Evolutionary conservation across 2,113 vertebrate species (phyloP), one percentile per base, ranked within the genome.

Genomic region (Todiramphus saurophagus): DNA sequence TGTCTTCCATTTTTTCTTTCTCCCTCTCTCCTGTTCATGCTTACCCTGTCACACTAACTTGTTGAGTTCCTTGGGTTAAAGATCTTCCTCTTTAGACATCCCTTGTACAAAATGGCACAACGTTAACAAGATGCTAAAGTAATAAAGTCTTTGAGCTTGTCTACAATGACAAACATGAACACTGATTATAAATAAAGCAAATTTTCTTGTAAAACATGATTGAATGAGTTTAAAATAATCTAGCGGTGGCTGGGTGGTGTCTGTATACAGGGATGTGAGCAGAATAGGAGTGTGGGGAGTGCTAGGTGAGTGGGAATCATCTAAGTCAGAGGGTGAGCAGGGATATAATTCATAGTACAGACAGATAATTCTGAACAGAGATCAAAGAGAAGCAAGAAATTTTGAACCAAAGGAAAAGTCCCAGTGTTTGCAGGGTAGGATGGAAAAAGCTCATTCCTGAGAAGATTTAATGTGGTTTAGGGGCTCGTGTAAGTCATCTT

Each of bases 391-490:
- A 1, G 53, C 35, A 85, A 85, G 82, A 83, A 79, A 85, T 68
- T 78, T 85, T 93, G 87, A 82, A 93, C 69, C 46, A 63, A 82
- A 89, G 51, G 68, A 62, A 53, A 78, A 75, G 23, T 39, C 37
- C 2, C 17, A 43, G 33, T 33, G 11, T 31, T 95, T 82, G 33
- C 23, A 79, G 39, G 30, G 27, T 46, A 56, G 72, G 43, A 87
- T 68, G 37, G 81, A 89, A 82, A 79, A 72, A 75, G 20, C 66
- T 90, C 53, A 76, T 83, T 95, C 33, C 53, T 64, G 33, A 72
- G 80, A 89, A 89, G 84, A 96, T 85, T 87, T 91, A 91, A 37
- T 87, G 69, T 87, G 44, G 46, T 90, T 89, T 69, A 83, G 21
- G 9, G 15, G 30, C 33, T 91, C n/a, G 33, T 30, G 19, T 68